Conservation (phyloP, 1,140 invertebrate species). For the Drosophila mojavensis region DNA sequence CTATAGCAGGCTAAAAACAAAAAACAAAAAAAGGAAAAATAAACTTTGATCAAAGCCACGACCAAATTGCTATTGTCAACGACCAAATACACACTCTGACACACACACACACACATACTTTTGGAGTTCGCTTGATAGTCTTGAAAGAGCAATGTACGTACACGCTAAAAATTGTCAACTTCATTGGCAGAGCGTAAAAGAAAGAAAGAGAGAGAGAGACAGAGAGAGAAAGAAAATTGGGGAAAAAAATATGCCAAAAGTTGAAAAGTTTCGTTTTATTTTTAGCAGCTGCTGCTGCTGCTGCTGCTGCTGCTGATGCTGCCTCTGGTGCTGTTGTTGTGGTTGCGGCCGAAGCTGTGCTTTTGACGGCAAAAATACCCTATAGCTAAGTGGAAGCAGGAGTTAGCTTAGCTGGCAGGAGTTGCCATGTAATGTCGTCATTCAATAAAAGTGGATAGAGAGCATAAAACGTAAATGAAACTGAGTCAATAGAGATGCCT, state of each 20-base stretch:
- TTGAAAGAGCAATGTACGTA: slow-evolving; percentile 40
- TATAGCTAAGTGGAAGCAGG: not conserved
- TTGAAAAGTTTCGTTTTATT: slow-evolving; percentile 52
- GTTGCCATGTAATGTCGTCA: too few species aligned
- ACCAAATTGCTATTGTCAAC: slow-evolving; percentile 73
- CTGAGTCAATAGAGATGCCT: too few species aligned
- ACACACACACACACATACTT: slow-evolving; percentile 4
- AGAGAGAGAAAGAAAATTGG: not conserved
- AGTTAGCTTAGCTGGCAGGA: not conserved
- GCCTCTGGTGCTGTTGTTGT: slow-evolving; percentile 1
- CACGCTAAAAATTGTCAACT: slow-evolving; percentile 67
- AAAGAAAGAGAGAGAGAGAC: not conserved
- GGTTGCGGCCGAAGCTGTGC: slow-evolving; percentile 7
- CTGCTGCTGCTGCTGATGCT: too few species aligned
- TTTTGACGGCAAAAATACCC: not conserved
- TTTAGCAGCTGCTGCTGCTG: not conserved
- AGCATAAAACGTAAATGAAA: too few species aligned
- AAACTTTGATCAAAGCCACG: slow-evolving; percentile 73
- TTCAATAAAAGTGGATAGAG: too few species aligned
- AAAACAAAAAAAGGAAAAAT: slow-evolving; percentile 4
- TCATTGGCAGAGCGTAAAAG: slow-evolving; percentile 5
- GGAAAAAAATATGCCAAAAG: slow-evolving; percentile 60
- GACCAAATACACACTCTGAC: slow-evolving; percentile 18
- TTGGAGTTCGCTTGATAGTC: slow-evolving; percentile 10
- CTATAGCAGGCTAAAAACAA: slow-evolving; percentile 6